Evolutionary conservation across 2,797 vertebrate species (phyloP).

Genomic region (Falco naumanni): DNA sequence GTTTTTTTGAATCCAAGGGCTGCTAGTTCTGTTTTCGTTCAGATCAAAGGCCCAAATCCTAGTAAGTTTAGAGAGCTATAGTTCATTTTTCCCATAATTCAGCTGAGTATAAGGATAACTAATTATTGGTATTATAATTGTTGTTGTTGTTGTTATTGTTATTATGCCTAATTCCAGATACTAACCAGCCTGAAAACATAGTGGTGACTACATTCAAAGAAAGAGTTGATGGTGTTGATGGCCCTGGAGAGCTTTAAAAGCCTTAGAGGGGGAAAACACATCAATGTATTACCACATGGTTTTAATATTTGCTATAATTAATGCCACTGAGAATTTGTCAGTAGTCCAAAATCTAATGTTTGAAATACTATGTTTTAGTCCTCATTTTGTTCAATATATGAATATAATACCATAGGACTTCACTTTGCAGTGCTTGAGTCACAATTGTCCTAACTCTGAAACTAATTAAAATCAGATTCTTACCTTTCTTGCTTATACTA

Average conservation of each 20-base stretch:
- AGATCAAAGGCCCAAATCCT: background rate
- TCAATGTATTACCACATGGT: background rate
- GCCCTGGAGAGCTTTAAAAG: background rate
- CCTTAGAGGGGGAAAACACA: background rate
- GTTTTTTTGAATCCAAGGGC: background rate
- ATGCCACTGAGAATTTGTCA: background rate
- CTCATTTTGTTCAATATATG: background rate
- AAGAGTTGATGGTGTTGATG: background rate
- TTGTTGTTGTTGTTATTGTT: background rate
- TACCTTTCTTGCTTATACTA: background rate
- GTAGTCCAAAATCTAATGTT: background rate
- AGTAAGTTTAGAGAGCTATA: background rate
- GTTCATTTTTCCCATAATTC: background rate
- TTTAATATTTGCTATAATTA: background rate
- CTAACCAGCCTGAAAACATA: background rate
- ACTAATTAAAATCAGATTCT: background rate
- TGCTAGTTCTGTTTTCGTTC: background rate
- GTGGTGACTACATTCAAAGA: background rate
- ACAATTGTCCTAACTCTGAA: background rate
- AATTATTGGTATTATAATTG: no score
- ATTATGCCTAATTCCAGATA: background rate
- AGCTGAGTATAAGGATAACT: background rate
- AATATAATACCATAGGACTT: background rate
- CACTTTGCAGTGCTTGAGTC: background rate
- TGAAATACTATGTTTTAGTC: background rate